Percentiles rank a stretch among this genome's conserved stretches.
These are phyloP conservation scores for Colletes collaris DNA, from an alignment of 2,888 invertebrate species.

Conservation along the genomic window DNA sequence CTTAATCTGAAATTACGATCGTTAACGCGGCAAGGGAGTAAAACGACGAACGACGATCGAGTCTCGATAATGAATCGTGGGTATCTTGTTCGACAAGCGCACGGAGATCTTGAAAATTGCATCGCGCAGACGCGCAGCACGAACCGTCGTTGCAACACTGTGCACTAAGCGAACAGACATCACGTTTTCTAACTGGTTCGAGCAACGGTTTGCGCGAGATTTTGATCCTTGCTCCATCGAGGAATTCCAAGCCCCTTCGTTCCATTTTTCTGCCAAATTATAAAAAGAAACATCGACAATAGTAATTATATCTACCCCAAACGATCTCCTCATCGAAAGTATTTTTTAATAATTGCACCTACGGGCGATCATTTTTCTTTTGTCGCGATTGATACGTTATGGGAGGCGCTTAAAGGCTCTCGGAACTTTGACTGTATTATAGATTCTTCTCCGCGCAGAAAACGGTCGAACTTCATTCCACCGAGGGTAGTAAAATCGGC, in stretches of 20 bases:
- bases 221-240: background rate
- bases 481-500: background rate
- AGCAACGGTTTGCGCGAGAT: constrained; percentile 11
- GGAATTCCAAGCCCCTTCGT: background rate
- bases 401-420: background rate
- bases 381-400: constrained; percentile 17
- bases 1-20: constrained; percentile 51
- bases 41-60: constrained; percentile 39
- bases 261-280: background rate
- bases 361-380: constrained; percentile 4
- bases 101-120: constrained; percentile 64
- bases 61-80: constrained; percentile 60
- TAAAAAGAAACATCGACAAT: too few relatives aligned
- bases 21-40: constrained; percentile 44
- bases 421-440: background rate
- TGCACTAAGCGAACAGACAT: constrained; percentile 7
- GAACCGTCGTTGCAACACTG: constrained; percentile 30
- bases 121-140: constrained; percentile 45
- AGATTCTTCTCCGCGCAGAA: constrained; percentile 7
- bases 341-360: too few relatives aligned
- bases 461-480: background rate
- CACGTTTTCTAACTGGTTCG: constrained; percentile 11
- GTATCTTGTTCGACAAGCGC: constrained; percentile 54
- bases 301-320: too few relatives aligned
- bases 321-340: background rate